Evolutionary conservation across 1,140 invertebrate species (phyloP), one percentile per base, ranked within the genome.

Genomic region (Bombus waltoni): DNA sequence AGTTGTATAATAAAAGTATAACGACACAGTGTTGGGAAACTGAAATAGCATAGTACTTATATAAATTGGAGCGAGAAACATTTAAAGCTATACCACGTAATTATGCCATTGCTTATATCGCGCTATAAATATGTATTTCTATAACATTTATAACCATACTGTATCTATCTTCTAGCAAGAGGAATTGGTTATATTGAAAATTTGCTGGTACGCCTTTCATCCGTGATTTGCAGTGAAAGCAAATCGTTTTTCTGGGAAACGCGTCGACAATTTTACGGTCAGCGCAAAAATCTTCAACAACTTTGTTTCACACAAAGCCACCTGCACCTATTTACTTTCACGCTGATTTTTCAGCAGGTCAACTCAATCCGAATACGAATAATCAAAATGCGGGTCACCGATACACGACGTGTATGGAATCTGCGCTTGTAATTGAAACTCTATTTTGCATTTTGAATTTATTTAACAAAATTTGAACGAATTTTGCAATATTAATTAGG

Each of bases 311-410:
- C 32, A 44, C 53, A 80, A 80, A 73, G 53, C n/a, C 42, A 38
- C 28, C 25, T 22, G 76, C 47, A 22, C 6, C 8, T 42, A 32
- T 62, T 80, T 62, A 72, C 83, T 85, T 85, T 85, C 83, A 80
- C 77, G 53, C 3, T 47, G 44, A 65, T 53, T 80, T 84, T 80
- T 80, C 68, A 44, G 6, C 53, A n/a, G 47, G 32, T 71, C 40
- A 32, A 15, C 5, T n/a, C 40, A 80, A 38, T 72, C 47, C 83
- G 57, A 40, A 80, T 85, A 53, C 32, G 25, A 1, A 8, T 28
- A 25, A 47, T 53, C 83, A 42, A 85, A 85, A 85, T 38, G 40
- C 38, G 32, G 28, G 38, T 44, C 25, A 40, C 22, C 42, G 22
- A 28, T 35, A 35, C 40, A 10, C 10, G 38, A 42, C n/a, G 35